phyloP scores from a whole-genome alignment of 1,140 invertebrate genomes.

The Sitophilus oryzae region DNA sequence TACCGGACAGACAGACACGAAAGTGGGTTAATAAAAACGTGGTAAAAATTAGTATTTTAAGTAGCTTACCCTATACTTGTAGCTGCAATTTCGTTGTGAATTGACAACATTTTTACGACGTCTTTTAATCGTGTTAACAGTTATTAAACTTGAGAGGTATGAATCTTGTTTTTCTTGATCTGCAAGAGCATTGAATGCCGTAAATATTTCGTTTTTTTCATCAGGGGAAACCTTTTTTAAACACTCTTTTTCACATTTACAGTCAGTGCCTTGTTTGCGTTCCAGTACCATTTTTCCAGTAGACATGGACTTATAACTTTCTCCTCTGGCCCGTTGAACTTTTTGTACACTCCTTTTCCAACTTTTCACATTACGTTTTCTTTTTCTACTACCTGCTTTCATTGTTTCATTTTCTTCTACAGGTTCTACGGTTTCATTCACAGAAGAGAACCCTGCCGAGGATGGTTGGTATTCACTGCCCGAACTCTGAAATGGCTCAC shows the following conservation, averaged over 20 bases:
- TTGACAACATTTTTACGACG: slow-evolving; percentile 3
- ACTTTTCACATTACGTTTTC: no score
- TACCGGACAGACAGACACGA: no score
- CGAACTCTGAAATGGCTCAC: no score
- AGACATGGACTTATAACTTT: slow-evolving; percentile 10
- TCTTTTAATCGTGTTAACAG: neutral
- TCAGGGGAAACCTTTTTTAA: slow-evolving; percentile 9
- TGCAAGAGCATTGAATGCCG: slow-evolving; percentile 8
- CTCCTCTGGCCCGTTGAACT: no score
- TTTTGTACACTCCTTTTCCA: no score
- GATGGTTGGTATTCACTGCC: no score
- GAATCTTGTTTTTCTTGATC: slow-evolving; percentile 17
- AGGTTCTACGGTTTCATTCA: no score
- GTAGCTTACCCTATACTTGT: slow-evolving; percentile 13
- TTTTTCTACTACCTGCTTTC: no score
- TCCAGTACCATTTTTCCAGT: slow-evolving; percentile 5
- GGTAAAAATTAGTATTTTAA: no score
- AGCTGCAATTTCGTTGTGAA: slow-evolving; percentile 4
- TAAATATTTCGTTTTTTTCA: slow-evolving; percentile 9
- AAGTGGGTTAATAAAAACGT: no score
- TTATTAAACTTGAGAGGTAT: slow-evolving; percentile 18
- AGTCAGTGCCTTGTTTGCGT: slow-evolving; percentile 15
- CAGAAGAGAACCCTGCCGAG: no score
- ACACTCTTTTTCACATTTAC: slow-evolving; percentile 13
- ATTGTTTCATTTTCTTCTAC: no score